Percentiles rank a stretch among this genome's conserved stretches.
Evolutionary conservation across 2,888 invertebrate species (phyloP).

Genomic region (Rhynchonema sp.): DNA sequence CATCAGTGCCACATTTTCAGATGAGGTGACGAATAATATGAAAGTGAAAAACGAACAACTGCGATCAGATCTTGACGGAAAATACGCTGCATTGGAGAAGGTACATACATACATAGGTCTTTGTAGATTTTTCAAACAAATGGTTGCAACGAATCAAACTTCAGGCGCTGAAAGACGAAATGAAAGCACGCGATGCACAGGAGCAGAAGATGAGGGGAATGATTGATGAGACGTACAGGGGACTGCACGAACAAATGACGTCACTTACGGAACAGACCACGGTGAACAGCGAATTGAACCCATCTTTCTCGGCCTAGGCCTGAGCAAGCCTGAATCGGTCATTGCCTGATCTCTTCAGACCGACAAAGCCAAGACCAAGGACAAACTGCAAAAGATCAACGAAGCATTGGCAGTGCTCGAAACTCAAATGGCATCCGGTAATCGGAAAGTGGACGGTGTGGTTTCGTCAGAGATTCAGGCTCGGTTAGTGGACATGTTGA

Average conservation of each 20-base stretch:
- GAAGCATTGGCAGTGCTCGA: conserved; percentile 22
- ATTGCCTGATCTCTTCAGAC: background rate
- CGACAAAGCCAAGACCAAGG: background rate
- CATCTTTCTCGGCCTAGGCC: too few relatives aligned
- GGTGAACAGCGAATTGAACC: too few relatives aligned
- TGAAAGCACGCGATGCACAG: background rate
- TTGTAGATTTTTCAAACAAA: too few relatives aligned
- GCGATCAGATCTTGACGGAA: background rate
- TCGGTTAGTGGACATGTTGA: conserved; percentile 11
- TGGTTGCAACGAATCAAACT: too few relatives aligned
- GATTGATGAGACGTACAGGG: background rate
- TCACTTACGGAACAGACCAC: background rate
- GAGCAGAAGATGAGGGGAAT: background rate
- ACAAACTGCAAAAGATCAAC: conserved; percentile 14
- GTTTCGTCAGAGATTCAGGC: conserved; percentile 15
- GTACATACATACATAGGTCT: too few relatives aligned
- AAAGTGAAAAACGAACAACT: conserved; percentile 36
- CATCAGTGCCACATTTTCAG: too few relatives aligned
- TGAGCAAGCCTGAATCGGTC: too few relatives aligned
- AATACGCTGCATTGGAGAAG: background rate
- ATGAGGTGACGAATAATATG: conserved; percentile 35
- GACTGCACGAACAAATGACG: background rate
- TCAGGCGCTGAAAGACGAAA: background rate
- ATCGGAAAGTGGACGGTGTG: conserved; percentile 21
- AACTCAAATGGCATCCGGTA: conserved; percentile 20